These are phyloP conservation scores for Bradypodion ventrale DNA, from an alignment of 2,797 vertebrate genomes.

Conservation along the genomic window DNA sequence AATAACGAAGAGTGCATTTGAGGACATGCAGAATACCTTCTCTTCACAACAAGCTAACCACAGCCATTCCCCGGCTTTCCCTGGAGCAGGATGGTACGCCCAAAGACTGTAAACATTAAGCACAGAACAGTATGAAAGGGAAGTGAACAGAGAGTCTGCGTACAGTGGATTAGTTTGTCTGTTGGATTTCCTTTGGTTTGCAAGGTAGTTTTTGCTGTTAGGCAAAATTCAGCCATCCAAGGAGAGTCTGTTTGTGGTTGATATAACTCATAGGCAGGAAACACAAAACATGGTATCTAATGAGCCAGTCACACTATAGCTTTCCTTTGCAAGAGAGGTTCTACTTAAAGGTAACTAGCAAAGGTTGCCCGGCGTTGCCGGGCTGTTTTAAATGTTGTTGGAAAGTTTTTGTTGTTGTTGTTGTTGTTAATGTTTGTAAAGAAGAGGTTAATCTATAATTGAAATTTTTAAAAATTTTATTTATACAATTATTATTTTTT, in stretches of 20 bases:
- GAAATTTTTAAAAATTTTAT: too few relatives aligned
- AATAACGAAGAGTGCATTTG: not conserved
- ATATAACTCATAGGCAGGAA: not conserved
- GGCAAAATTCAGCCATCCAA: not conserved
- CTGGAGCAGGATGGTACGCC: not conserved
- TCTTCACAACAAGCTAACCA: not conserved
- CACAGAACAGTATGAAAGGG: not conserved
- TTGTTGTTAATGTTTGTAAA: too few relatives aligned
- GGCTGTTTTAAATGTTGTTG: too few relatives aligned
- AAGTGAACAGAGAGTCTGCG: not conserved
- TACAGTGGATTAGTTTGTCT: not conserved
- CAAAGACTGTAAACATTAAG: slow-evolving; percentile 5
- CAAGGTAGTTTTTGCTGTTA: not conserved
- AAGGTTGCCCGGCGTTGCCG: too few relatives aligned
- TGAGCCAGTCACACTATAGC: not conserved
- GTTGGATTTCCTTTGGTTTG: slow-evolving; percentile 6
- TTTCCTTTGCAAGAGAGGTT: fast-evolving
- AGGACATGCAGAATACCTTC: not conserved
- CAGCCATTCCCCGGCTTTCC: not conserved
- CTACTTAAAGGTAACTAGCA: not conserved
- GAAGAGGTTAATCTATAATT: too few relatives aligned
- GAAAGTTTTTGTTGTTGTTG: too few relatives aligned
- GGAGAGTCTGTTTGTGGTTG: not conserved
- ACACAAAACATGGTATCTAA: too few relatives aligned
- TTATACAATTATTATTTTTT: too few relatives aligned